These are phyloP conservation scores for Aviceda subcristata DNA, from an alignment of 2,113 vertebrate genomes.

Conservation along the genomic window DNA sequence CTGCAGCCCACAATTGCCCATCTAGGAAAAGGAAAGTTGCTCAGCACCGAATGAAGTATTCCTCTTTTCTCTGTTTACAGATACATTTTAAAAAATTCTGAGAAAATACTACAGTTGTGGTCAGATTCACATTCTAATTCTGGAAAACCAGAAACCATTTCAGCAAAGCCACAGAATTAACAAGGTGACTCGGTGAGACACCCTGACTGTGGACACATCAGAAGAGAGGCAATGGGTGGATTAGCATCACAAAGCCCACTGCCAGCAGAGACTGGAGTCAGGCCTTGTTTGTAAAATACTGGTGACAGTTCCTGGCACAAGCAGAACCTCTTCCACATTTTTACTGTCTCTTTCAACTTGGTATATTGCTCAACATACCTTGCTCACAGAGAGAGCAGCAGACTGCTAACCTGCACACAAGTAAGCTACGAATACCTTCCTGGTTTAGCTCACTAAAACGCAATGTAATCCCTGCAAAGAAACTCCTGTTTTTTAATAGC, in stretches of 20 bases:
- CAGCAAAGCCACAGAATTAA: neutral
- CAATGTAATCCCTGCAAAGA: neutral
- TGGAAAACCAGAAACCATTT: neutral
- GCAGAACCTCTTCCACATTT: neutral
- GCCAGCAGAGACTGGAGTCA: neutral
- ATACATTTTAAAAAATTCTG: neutral
- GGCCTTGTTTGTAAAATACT: neutral
- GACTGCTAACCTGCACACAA: neutral
- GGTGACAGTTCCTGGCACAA: neutral
- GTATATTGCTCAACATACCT: neutral
- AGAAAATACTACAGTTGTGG: neutral
- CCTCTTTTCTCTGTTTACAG: neutral
- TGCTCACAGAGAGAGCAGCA: neutral
- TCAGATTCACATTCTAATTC: neutral
- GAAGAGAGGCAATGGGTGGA: neutral
- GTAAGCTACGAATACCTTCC: neutral
- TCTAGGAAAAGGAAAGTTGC: neutral
- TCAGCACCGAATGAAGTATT: neutral
- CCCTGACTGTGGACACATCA: fast-evolving
- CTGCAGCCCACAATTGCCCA: neutral
- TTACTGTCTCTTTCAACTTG: neutral
- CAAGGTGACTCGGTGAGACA: neutral
- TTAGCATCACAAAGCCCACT: neutral
- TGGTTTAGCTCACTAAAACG: neutral
- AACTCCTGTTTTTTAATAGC: neutral